phyloP scores from a whole-genome alignment of 1,140 invertebrate genomes.

The Chrysoperla carnea region DNA sequence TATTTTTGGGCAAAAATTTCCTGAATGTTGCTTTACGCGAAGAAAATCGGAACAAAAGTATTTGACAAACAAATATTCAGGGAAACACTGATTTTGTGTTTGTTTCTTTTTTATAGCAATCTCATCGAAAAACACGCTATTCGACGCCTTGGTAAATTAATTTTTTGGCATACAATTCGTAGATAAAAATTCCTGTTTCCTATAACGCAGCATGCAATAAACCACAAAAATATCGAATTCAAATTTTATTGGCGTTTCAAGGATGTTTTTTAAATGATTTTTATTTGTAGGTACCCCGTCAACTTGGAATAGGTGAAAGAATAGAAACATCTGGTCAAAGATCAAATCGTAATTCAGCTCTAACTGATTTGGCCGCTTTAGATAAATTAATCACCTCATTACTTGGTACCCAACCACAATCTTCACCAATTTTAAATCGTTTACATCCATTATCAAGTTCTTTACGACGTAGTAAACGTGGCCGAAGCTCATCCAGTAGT shows the following conservation, averaged over 20 bases:
- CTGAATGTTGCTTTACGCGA: too few relatives aligned
- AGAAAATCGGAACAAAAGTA: too few relatives aligned
- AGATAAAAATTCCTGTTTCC: too few relatives aligned
- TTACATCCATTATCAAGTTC: not conserved
- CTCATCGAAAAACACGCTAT: too few relatives aligned
- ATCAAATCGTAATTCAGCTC: slow-evolving; percentile 9
- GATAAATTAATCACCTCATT: slow-evolving; percentile 26
- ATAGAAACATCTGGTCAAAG: slow-evolving; percentile 9
- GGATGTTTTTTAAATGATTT: too few relatives aligned
- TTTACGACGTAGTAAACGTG: not conserved
- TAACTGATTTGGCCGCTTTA: slow-evolving; percentile 22
- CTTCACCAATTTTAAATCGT: not conserved
- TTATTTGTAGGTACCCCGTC: slow-evolving; percentile 2
- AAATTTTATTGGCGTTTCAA: not conserved
- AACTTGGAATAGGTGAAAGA: slow-evolving; percentile 14
- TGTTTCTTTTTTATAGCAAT: too few relatives aligned
- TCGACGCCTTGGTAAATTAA: too few relatives aligned
- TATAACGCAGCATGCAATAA: not conserved
- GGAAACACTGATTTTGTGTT: too few relatives aligned
- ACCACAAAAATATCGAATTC: not conserved
- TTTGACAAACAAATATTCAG: too few relatives aligned
- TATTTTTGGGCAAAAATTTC: not conserved
- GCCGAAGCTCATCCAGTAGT: not conserved
- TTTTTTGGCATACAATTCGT: too few relatives aligned
- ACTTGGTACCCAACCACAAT: slow-evolving; percentile 13